Base-by-base conservation (phyloP, 2,797 vertebrate genomes). In the Eptatretus atami region DNA sequence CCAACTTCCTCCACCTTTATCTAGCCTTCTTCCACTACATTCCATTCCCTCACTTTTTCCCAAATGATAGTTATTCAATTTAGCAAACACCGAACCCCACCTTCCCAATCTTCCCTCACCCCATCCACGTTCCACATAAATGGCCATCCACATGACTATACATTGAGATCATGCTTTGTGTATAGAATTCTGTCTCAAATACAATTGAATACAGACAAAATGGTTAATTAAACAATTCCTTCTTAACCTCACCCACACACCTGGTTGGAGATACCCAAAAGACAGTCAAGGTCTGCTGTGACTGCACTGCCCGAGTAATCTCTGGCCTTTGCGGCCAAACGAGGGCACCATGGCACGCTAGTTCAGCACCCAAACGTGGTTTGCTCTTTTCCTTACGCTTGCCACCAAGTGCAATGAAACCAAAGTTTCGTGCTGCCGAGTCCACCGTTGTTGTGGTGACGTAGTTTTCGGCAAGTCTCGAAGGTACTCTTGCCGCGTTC, bases 401-500 rank as follows among this genome's bases (percentile, higher is more conserved):
- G 64, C 84, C 86, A n/a, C 86, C 86, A 69, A 93, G 74, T 0
- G 87, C 86, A 73, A 93, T 92, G 70, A 96, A 94, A 1, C 84
- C 84, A 66, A 95, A 94, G 15, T n/a, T n/a, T 71, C 93, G 93
- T 64, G 84, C 86, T 0, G 83, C 78, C 55, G 87, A 81, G 65
- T 96, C 88, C 5, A 96, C 80, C 1, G 86, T 80, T 3, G 86
- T 93, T 68, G 75, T 88, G 70, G 88, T 96, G 66, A 93, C 86
- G 53, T 92, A 86, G 66, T 86, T 87, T 72, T 96, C 88, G 12
- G 86, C 86, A 69, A 96, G 71, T 96, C 88, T 67, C 87, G 80
- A 69, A 96, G 76, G 70, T 96, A 96, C 70, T 96, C 88, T 72
- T 96, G 87, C 52, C 87, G 80, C 1, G 88, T 96, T 67, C 87